A percentile compares a stretch with the other conserved stretches of the same genome.
Conservation (phyloP, 1,140 invertebrate genomes). For the Centruroides vittatus region DNA sequence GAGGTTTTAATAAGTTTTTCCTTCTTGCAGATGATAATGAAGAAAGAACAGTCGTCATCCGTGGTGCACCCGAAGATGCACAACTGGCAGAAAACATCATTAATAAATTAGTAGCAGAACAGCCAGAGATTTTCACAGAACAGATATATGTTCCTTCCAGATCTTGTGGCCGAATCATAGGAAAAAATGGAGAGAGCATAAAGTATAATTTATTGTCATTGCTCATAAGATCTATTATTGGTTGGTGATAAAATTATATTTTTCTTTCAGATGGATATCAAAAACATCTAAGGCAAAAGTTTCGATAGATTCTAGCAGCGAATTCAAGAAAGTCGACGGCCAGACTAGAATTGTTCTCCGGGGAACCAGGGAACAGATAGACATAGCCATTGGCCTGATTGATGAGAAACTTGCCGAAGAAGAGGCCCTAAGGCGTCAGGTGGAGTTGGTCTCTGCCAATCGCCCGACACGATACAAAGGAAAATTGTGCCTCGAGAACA, state of each 20-base stretch:
- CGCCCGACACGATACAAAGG: not conserved
- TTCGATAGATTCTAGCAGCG: conserved; percentile 31
- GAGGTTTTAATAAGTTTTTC: not conserved
- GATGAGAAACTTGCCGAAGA: conserved; percentile 42
- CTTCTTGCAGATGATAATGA: conserved; percentile 24
- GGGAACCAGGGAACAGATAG: conserved; percentile 42
- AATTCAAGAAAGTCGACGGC: conserved; percentile 13
- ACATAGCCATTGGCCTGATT: conserved; percentile 40
- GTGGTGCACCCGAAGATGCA: conserved; percentile 42
- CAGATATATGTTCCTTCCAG: conserved; percentile 46
- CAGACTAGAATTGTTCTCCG: conserved; percentile 35
- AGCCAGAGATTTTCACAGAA: conserved; percentile 44
- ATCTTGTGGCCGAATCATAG: conserved; percentile 50
- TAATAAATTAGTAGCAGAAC: conserved; percentile 49
- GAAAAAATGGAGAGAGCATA: conserved; percentile 48
- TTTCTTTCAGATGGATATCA: conserved; percentile 36
- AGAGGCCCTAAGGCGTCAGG: not conserved
- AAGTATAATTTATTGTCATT: conserved; percentile 21
- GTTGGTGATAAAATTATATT: too few species aligned
- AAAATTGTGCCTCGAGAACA: not conserved
- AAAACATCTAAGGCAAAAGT: conserved; percentile 46
- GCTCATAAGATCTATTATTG: not conserved
- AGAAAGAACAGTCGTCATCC: conserved; percentile 45
- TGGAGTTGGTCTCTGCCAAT: not conserved
- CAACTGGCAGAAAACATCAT: conserved; percentile 52